Evolutionary conservation across 2,888 invertebrate genomes (phyloP), one percentile per base, ranked within the genome.

Genomic region (Cephalotes varians): DNA sequence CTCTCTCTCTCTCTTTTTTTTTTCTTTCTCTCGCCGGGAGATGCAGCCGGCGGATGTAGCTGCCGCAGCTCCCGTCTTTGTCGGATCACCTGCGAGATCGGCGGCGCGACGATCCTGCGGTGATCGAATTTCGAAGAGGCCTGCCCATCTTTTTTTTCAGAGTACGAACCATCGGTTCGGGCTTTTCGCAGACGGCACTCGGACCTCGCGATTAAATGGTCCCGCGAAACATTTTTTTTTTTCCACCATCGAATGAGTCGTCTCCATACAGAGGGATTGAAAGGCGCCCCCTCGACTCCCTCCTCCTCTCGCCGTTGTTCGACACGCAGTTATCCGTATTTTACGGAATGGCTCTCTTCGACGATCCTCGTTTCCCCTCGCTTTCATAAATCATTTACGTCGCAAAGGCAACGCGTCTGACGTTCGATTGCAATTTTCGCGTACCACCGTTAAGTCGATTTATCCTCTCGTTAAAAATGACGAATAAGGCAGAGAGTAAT

Each of bases 181-280:
- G 12, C 69, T 54, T 56, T 69, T 77, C 56, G 54, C 71, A 79
- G 56, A 34, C 77, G 28, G 65, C 79, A 80, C 58, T 79, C 56
- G 72, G 7, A 54, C 47, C 65, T n/a, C 65, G 37, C 81, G 81
- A 80, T 81, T 81, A 81, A 81, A 81, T 79, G 56, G 80, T 18
- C 49, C 1, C 34, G 60, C 65, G 58, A 18, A 49, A 37, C 47
- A 28, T 58, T 79, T 81, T 62, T 73, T n/a, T n/a, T 81, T 80
- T 58, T 60, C 9, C 28, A 34, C 37, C 47, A 56, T 80, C 80
- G 65, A 80, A 80, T 49, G 58, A 80, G 49, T 37, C 25, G 51
- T 56, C 80, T 64, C n/a, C 65, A 58, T 58, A 81, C 18, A 80
- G 28, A 37, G 47, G 47, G 62, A 79, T 81, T 81, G 81, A 81